These are phyloP conservation scores for Amblyjoppa fuscipennis DNA, from an alignment of 2,888 invertebrate genomes.

Conservation along the genomic window DNA sequence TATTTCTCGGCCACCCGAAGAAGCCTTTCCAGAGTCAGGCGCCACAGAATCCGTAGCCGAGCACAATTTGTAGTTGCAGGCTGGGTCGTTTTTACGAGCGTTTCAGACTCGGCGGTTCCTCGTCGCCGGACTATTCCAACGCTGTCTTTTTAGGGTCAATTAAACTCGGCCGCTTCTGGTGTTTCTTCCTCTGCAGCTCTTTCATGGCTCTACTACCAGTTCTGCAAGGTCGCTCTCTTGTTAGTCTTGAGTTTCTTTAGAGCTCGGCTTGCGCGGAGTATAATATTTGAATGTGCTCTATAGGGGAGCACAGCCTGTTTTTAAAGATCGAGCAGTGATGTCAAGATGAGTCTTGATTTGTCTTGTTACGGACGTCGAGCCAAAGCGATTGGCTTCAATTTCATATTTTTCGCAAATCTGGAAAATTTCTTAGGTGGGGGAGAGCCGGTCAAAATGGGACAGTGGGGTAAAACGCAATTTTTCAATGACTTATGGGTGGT, in stretches of 20 bases:
- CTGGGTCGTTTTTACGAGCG: slow-evolving; percentile 64
- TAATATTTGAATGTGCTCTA: no score
- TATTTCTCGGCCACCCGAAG: slow-evolving; percentile 35
- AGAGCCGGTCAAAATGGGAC: no score
- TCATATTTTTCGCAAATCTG: no score
- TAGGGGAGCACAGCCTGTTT: no score
- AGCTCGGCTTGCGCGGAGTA: neutral
- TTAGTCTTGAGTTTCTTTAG: neutral
- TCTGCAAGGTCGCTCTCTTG: slow-evolving; percentile 36
- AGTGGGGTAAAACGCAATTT: no score
- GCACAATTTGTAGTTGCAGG: neutral
- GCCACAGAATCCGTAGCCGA: slow-evolving; percentile 1
- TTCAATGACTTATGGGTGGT: no score
- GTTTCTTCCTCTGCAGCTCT: slow-evolving; percentile 25
- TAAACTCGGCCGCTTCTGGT: slow-evolving; percentile 54
- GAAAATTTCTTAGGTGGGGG: no score
- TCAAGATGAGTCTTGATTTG: no score
- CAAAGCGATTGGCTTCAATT: no score
- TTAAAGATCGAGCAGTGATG: no score
- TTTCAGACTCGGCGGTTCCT: slow-evolving; percentile 47
- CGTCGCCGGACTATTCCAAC: slow-evolving; percentile 43
- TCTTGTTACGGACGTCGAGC: no score
- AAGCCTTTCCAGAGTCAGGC: slow-evolving; percentile 25
- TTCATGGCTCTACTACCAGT: neutral
- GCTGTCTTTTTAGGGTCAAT: slow-evolving; percentile 60